These are phyloP conservation scores for Eupithecia dodoneata DNA, from an alignment of 2,888 invertebrate genomes.

Conservation along the genomic window DNA sequence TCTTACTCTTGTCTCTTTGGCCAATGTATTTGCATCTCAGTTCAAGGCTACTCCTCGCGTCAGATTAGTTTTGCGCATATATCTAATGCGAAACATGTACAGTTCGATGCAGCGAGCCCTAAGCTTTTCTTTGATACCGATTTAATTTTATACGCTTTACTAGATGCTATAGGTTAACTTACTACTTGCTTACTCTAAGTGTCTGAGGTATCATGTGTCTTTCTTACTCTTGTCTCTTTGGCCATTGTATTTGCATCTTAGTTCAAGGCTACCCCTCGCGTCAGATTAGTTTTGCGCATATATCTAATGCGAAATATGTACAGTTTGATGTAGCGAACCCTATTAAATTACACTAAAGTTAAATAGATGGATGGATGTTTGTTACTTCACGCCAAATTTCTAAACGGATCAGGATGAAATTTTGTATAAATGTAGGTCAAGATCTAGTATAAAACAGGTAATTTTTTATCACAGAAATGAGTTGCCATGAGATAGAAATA, in stretches of 20 bases:
- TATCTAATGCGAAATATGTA: neutral
- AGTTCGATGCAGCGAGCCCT: neutral
- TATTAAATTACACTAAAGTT: no score
- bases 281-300: neutral
- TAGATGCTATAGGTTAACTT: constrained; percentile 86
- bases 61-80: neutral
- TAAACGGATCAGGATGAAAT: no score
- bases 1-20: neutral
- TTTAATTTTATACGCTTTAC: constrained; percentile 84
- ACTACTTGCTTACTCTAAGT: neutral
- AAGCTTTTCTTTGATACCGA: neutral
- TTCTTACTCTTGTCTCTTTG: neutral
- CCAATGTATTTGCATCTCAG: neutral
- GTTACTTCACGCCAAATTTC: no score
- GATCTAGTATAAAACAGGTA: no score
- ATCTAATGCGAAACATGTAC: neutral
- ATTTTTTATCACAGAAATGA: no score
- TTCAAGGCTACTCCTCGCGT: neutral
- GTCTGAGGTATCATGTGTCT: neutral
- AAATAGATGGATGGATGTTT: no score
- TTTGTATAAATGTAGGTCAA: no score
- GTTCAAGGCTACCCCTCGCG: neutral
- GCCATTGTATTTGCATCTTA: neutral
- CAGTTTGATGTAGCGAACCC: neutral
- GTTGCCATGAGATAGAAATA: no score